phyloP scores from a whole-genome alignment of 2,888 invertebrate species.

The Orthosia gothica region DNA sequence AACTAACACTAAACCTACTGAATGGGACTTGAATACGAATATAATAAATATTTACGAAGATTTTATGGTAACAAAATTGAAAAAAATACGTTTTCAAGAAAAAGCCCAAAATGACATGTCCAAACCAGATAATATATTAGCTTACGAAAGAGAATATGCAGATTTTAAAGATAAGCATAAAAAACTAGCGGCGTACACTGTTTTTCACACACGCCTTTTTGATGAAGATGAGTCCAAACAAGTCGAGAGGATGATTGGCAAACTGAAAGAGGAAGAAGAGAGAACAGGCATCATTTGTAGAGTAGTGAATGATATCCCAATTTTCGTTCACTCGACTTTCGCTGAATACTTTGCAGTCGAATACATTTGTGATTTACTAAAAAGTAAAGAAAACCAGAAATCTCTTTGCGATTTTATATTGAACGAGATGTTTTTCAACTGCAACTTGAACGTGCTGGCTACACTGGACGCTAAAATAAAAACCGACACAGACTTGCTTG shows the following conservation, averaged over 20 bases:
- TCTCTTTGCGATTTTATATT: constrained; percentile 1
- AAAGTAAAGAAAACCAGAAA: background rate
- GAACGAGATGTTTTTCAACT: constrained; percentile 14
- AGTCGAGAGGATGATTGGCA: background rate
- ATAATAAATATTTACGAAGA: background rate
- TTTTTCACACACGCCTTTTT: constrained; percentile 1
- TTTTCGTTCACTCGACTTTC: constrained; percentile 16
- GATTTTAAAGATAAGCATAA: constrained; percentile 2
- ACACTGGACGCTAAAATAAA: constrained; percentile 9
- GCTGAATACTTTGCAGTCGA: constrained; percentile 21
- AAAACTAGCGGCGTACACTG: constrained; percentile 10
- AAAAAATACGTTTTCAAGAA: constrained; percentile 3
- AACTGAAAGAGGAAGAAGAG: constrained; percentile 7
- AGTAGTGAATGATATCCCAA: background rate
- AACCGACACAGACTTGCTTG: background rate
- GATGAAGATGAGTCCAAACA: background rate
- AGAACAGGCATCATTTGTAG: constrained; percentile 6
- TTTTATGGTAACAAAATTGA: background rate
- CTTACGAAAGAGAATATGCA: background rate
- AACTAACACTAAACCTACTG: no score
- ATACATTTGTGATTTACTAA: constrained; percentile 24
- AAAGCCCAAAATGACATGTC: constrained; percentile 9
- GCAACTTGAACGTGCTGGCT: background rate
- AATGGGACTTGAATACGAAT: background rate
- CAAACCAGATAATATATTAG: constrained; percentile 8